Evolutionary conservation across 2,888 invertebrate species (phyloP).

Genomic region (Sabatieria punctata): DNA sequence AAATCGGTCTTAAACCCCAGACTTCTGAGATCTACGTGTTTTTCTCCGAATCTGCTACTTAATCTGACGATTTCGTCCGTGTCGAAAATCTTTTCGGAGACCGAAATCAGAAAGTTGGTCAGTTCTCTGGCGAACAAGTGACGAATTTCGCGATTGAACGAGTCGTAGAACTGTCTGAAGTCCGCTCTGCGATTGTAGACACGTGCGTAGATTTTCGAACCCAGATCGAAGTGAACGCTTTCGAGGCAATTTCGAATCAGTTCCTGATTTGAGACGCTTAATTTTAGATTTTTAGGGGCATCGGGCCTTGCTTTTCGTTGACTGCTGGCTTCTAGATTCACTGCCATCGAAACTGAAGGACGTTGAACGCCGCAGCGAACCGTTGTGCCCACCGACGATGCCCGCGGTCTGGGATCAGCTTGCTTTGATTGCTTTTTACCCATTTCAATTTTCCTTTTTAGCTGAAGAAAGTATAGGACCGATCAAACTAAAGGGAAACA

Average conservation of each 20-base stretch:
- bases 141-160: slow-evolving; percentile 21
- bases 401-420: too few relatives aligned
- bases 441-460: too few relatives aligned
- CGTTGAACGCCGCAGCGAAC: too few relatives aligned
- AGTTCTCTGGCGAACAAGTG: slow-evolving; percentile 18
- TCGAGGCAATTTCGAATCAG: neutral
- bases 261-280: neutral
- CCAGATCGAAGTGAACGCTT: neutral
- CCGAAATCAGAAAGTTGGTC: slow-evolving; percentile 22
- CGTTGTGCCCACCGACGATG: too few relatives aligned
- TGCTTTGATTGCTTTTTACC: too few relatives aligned
- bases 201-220: slow-evolving; percentile 13
- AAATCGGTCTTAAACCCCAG: slow-evolving; percentile 30
- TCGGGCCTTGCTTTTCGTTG: too few relatives aligned
- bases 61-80: slow-evolving; percentile 6
- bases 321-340: too few relatives aligned
- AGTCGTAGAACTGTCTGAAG: slow-evolving; percentile 18
- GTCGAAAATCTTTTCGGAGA: slow-evolving; percentile 18
- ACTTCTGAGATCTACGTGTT: slow-evolving; percentile 22
- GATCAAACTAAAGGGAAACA: too few relatives aligned
- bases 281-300: too few relatives aligned
- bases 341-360: too few relatives aligned
- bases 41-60: slow-evolving; percentile 22
- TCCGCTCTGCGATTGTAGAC: slow-evolving; percentile 28
- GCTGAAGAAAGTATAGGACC: too few relatives aligned